Percentiles rank a stretch among this genome's conserved stretches.
Conservation (phyloP, 1,140 invertebrate genomes). For the Sycophila sp. region DNA sequence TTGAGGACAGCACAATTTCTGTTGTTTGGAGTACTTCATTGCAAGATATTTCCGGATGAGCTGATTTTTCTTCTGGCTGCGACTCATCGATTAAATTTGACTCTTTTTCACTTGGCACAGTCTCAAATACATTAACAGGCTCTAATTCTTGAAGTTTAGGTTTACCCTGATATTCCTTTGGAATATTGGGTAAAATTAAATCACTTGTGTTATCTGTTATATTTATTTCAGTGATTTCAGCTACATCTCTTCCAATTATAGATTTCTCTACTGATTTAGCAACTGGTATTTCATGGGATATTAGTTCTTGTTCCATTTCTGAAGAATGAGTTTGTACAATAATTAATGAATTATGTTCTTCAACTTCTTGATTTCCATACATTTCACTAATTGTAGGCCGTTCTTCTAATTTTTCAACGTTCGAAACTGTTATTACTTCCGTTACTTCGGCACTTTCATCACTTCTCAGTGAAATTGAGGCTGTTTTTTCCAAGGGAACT, state of each 20-base stretch:
- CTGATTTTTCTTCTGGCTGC: conserved; percentile 2
- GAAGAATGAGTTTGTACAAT: conserved; percentile 48
- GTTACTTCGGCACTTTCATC: conserved; percentile 49
- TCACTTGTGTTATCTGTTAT: conserved; percentile 49
- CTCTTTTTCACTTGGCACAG: neutral
- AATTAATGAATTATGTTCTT: conserved; percentile 49
- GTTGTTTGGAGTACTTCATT: conserved; percentile 8
- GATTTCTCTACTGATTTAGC: conserved; percentile 47
- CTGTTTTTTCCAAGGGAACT: conserved; percentile 39
- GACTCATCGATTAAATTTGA: neutral
- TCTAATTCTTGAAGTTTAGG: conserved; percentile 32
- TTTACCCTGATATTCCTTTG: conserved; percentile 44
- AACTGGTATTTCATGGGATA: conserved; percentile 40
- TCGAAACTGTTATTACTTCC: conserved; percentile 51
- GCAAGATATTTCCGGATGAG: conserved; percentile 26
- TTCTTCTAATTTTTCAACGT: conserved; percentile 44
- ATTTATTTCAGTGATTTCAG: conserved; percentile 52
- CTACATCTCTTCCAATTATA: conserved; percentile 52
- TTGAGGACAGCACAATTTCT: conserved; percentile 32
- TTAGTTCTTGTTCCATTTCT: conserved; percentile 49
- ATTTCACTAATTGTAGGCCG: conserved; percentile 42
- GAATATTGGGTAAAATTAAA: conserved; percentile 37
- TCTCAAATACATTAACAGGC: conserved; percentile 26
- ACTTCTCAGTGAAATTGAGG: conserved; percentile 45
- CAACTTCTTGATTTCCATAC: conserved; percentile 43